Evolutionary conservation across 2,113 vertebrate species (phyloP).

Genomic region (Stegastes partitus): DNA sequence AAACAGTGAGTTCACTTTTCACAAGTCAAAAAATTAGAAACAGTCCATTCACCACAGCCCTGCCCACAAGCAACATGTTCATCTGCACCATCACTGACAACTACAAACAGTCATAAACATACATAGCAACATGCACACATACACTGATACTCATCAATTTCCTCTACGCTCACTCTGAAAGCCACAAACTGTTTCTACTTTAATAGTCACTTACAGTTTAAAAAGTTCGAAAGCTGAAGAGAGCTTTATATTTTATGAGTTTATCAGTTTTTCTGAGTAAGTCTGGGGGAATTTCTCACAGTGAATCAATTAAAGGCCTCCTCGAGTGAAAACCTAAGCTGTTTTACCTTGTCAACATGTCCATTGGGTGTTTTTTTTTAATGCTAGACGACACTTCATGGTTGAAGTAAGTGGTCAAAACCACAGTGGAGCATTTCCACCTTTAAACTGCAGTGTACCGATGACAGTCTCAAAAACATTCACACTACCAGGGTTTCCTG

Average conservation of each 20-base stretch:
- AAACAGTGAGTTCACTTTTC: conserved; percentile 53
- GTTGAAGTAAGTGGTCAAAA: no score
- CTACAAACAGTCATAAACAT: not conserved
- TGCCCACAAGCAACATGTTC: conserved; percentile 38
- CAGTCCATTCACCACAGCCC: conserved; percentile 39
- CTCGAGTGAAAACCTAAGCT: no score
- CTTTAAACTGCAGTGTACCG: no score
- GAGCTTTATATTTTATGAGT: not conserved
- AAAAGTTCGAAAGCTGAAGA: not conserved
- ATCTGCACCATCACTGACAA: conserved; percentile 17
- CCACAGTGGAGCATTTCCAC: no score
- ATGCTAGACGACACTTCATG: no score
- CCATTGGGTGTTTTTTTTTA: no score
- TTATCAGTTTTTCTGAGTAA: no score
- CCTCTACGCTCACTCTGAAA: conserved; percentile 34
- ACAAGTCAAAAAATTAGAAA: conserved; percentile 6
- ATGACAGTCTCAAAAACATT: no score
- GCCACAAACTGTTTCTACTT: conserved; percentile 29
- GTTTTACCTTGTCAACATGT: no score
- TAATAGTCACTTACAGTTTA: not conserved
- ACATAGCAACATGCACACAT: not conserved
- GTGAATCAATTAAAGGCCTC: not conserved
- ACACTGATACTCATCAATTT: conserved; percentile 23
- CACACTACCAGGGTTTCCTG: no score
- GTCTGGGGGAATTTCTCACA: not conserved